Evolutionary conservation across 2,797 vertebrate species (phyloP).

Genomic region (Lerista edwardsae): DNA sequence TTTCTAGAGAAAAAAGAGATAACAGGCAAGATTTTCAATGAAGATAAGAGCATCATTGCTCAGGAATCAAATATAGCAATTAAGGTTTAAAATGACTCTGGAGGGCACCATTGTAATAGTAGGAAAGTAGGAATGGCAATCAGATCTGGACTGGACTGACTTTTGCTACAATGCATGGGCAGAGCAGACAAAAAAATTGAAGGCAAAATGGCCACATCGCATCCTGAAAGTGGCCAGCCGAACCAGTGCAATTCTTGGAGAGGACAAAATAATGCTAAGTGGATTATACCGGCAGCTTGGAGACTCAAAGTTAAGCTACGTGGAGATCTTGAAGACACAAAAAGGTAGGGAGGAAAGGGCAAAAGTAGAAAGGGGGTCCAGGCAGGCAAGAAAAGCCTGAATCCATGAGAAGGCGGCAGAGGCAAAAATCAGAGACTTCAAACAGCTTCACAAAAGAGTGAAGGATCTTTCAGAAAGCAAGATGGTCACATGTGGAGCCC

Average conservation of each 20-base stretch:
- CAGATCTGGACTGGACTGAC: neutral
- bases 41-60: neutral
- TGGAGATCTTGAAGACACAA: conserved; percentile 19
- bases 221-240: neutral
- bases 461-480: conserved; percentile 29
- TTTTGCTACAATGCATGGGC: neutral
- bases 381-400: conserved; percentile 11
- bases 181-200: neutral
- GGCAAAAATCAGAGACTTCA: conserved; percentile 33
- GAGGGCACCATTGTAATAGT: neutral
- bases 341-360: conserved; percentile 14
- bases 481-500: conserved; percentile 15
- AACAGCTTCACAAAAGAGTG: conserved; percentile 20
- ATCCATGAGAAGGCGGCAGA: conserved; percentile 7
- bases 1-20: neutral
- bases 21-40: neutral
- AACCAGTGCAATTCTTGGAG: neutral
- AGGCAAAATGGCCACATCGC: neutral
- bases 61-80: neutral
- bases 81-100: neutral
- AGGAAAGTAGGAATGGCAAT: neutral
- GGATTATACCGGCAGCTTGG: conserved; percentile 20
- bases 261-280: conserved; percentile 26
- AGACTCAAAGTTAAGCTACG: conserved; percentile 4
- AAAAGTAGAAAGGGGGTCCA: conserved; percentile 27